These are phyloP conservation scores for Percopsis omiscomaycus DNA, from an alignment of 2,797 vertebrate genomes.

Conservation along the genomic window DNA sequence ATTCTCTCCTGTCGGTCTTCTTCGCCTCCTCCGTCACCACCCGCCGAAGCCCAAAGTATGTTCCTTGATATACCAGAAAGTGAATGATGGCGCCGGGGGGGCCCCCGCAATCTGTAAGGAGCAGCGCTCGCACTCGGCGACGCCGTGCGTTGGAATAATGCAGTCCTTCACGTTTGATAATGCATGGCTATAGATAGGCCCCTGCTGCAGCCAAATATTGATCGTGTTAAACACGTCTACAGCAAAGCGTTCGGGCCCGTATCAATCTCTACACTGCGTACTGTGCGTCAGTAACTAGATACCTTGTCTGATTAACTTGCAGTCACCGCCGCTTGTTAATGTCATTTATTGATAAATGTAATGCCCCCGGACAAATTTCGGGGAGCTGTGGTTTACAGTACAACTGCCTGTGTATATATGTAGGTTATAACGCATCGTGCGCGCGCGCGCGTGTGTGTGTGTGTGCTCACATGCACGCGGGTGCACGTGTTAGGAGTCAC, in stretches of 20 bases:
- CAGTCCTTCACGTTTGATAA: slow-evolving; percentile 73
- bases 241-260: slow-evolving; percentile 66
- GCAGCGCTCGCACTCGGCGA: slow-evolving; percentile 57
- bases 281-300: slow-evolving; percentile 69
- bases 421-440: slow-evolving; percentile 1
- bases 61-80: slow-evolving; percentile 49
- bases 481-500: slow-evolving; percentile 44
- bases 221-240: slow-evolving; percentile 76
- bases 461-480: slow-evolving; percentile 28
- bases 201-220: slow-evolving; percentile 76
- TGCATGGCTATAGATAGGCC: slow-evolving; percentile 78
- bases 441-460: slow-evolving; percentile 4
- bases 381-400: slow-evolving; percentile 49
- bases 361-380: slow-evolving; percentile 31
- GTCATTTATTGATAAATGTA: slow-evolving; percentile 68
- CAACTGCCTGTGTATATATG: not conserved
- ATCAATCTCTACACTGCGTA: slow-evolving; percentile 69
- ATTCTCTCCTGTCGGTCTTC: slow-evolving; percentile 18
- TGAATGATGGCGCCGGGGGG: slow-evolving; percentile 49
- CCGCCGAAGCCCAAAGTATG: not conserved
- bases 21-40: slow-evolving; percentile 10
- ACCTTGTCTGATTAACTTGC: slow-evolving; percentile 64
- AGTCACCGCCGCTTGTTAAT: slow-evolving; percentile 60
- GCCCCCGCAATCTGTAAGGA: slow-evolving; percentile 65
- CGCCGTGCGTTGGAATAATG: slow-evolving; percentile 66